These are phyloP conservation scores for Spondyliosoma cantharus DNA, from an alignment of 2,797 vertebrate genomes.

Conservation along the genomic window DNA sequence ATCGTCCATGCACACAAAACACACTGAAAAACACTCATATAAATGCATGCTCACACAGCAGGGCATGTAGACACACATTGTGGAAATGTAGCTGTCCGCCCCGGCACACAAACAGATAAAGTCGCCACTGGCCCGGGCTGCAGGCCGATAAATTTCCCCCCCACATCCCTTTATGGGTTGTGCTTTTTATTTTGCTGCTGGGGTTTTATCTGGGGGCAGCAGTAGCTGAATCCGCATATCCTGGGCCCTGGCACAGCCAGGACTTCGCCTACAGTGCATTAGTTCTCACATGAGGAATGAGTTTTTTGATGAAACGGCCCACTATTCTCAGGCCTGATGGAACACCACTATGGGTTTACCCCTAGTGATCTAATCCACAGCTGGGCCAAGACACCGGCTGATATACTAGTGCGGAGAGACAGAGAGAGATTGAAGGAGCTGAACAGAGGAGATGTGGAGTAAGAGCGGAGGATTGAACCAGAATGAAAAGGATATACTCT, in stretches of 20 bases:
- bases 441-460: slow-evolving; percentile 65
- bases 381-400: slow-evolving; percentile 61
- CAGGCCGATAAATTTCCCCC: slow-evolving; percentile 62
- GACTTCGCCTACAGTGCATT: slow-evolving; percentile 72
- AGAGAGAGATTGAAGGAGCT: slow-evolving; percentile 65
- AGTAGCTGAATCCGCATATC: slow-evolving; percentile 73
- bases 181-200: slow-evolving; percentile 73
- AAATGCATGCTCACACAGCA: slow-evolving; percentile 68
- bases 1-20: slow-evolving; percentile 18
- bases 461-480: slow-evolving; percentile 68
- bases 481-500: slow-evolving; percentile 74
- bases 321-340: slow-evolving; percentile 73
- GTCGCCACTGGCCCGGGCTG: slow-evolving; percentile 52
- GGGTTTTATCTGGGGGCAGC: slow-evolving; percentile 76
- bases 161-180: slow-evolving; percentile 67
- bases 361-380: slow-evolving; percentile 75
- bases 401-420: slow-evolving; percentile 61
- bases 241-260: slow-evolving; percentile 60
- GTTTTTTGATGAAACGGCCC: slow-evolving; percentile 79
- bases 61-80: slow-evolving; percentile 59
- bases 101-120: slow-evolving; percentile 72
- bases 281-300: slow-evolving; percentile 76
- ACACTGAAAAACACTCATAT: slow-evolving; percentile 55
- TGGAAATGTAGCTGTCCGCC: slow-evolving; percentile 68
- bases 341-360: slow-evolving; percentile 71